These are phyloP conservation scores for Petrophora chlorosata DNA, from an alignment of 2,888 invertebrate genomes.

Conservation along the genomic window DNA sequence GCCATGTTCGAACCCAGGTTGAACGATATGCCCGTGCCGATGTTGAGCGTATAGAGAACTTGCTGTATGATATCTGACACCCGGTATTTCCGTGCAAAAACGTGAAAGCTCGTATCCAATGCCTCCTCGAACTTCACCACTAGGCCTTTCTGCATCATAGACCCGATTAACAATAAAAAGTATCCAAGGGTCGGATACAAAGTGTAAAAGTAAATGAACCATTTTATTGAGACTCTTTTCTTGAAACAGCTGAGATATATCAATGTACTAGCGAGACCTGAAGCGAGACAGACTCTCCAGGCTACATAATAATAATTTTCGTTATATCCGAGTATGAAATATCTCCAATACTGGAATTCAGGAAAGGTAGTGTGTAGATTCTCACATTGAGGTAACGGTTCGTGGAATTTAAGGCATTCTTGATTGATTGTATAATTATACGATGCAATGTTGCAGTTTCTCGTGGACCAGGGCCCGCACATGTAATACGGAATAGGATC, in stretches of 20 bases:
- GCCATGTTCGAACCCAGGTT: slow-evolving; percentile 54
- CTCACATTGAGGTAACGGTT: slow-evolving; percentile 48
- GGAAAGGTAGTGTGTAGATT: slow-evolving; percentile 57
- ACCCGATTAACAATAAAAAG: slow-evolving; percentile 55
- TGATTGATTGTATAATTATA: slow-evolving; percentile 63
- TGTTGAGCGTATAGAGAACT: slow-evolving; percentile 50
- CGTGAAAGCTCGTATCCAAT: slow-evolving; percentile 55
- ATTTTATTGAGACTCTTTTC: slow-evolving; percentile 49
- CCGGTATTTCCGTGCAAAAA: slow-evolving; percentile 44
- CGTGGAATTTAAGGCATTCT: slow-evolving; percentile 53
- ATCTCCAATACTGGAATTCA: slow-evolving; percentile 68
- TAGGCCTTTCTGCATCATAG: slow-evolving; percentile 70
- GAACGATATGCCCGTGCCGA: slow-evolving; percentile 62
- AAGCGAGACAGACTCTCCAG: slow-evolving; percentile 65
- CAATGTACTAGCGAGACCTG: slow-evolving; percentile 47
- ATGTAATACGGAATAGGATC: slow-evolving; percentile 61
- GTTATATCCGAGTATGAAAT: slow-evolving; percentile 40
- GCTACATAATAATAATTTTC: slow-evolving; percentile 43
- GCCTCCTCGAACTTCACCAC: slow-evolving; percentile 55
- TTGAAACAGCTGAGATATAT: slow-evolving; percentile 59
- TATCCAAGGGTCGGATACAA: slow-evolving; percentile 53
- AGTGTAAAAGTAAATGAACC: slow-evolving; percentile 44
- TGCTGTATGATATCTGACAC: slow-evolving; percentile 47
- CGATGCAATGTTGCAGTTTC: slow-evolving; percentile 53
- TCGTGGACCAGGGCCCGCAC: slow-evolving; percentile 60